Evolutionary conservation across 2,113 vertebrate species (phyloP).

Genomic region (Merops nubicus): DNA sequence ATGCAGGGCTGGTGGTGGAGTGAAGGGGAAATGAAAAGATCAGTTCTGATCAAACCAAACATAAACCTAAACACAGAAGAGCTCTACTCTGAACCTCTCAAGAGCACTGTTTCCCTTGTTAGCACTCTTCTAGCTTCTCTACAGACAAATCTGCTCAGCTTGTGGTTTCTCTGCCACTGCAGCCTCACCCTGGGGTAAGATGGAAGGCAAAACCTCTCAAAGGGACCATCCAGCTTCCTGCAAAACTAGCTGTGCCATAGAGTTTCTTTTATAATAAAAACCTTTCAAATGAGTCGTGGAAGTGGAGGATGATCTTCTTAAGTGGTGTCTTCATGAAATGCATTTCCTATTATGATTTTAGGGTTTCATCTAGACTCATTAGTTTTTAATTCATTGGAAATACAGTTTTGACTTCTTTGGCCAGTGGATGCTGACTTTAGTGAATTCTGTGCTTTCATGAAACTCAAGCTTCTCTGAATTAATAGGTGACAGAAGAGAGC

Average conservation of each 20-base stretch:
- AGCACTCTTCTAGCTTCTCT: not conserved
- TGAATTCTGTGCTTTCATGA: not conserved
- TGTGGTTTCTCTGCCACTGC: not conserved
- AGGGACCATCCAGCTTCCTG: not conserved
- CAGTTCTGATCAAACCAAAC: not conserved
- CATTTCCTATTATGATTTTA: not conserved
- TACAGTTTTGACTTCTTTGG: not conserved
- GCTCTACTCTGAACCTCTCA: not conserved
- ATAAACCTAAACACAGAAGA: not conserved
- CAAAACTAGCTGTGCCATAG: not conserved
- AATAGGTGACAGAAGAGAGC: not conserved
- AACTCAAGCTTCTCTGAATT: not conserved
- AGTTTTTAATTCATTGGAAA: not conserved
- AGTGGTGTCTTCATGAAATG: not conserved
- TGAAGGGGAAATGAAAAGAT: not conserved
- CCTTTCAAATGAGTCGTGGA: not conserved
- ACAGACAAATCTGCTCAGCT: not conserved
- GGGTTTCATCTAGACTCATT: not conserved
- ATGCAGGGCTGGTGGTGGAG: not conserved
- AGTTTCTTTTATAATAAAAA: not conserved
- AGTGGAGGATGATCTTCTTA: not conserved
- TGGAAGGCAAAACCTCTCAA: not conserved
- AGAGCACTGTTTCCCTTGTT: not conserved
- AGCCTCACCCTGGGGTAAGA: not conserved
- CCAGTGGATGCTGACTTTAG: not conserved